These are phyloP conservation scores for Barypeithes pellucidus DNA, from an alignment of 2,888 invertebrate species.

Conservation along the genomic window DNA sequence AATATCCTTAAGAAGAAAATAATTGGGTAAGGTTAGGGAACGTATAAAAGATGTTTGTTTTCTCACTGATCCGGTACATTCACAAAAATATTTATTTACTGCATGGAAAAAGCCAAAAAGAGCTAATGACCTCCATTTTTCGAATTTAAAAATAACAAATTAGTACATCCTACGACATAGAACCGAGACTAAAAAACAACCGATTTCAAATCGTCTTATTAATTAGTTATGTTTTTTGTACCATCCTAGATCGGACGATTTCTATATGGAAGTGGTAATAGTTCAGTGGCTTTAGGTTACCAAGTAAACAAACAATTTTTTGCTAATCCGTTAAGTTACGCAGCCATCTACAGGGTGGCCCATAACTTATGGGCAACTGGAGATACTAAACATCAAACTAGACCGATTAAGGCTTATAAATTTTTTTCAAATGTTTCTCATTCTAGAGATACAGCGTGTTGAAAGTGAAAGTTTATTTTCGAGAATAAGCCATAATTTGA, in stretches of 20 bases:
- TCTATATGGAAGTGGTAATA: neutral
- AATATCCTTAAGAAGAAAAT: no score
- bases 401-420: no score
- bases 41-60: no score
- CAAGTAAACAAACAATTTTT: neutral
- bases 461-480: no score
- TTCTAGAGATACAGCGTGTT: no score
- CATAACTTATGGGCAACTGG: no score
- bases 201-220: neutral
- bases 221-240: neutral
- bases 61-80: neutral
- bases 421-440: no score
- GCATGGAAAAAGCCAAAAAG: neutral
- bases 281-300: neutral
- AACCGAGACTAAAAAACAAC: slow-evolving; percentile 4
- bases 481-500: no score
- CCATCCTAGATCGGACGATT: neutral
- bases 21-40: no score
- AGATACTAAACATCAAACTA: no score
- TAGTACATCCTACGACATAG: neutral
- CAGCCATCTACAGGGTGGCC: no score
- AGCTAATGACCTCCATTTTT: slow-evolving; percentile 10
- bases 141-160: neutral
- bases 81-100: neutral
- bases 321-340: neutral